Percentiles rank a stretch among this genome's conserved stretches.
Evolutionary conservation across 1,140 invertebrate genomes (phyloP).

Genomic region (Macrobrachium nipponense): DNA sequence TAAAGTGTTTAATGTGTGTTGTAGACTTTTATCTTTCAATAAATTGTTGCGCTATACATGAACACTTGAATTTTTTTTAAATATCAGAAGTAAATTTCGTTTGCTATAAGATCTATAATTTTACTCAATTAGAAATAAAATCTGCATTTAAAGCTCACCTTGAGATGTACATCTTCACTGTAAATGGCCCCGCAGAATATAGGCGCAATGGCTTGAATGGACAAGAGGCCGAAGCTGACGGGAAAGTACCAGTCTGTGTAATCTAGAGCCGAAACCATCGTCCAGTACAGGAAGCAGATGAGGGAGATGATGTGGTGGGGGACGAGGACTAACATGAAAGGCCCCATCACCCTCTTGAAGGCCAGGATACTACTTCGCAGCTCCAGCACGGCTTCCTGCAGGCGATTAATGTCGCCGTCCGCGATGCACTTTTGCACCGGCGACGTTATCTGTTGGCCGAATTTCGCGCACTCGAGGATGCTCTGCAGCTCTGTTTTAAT

Average conservation of each 20-base stretch:
- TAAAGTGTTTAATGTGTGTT: too few species aligned
- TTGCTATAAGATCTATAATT: background rate
- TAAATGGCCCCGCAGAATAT: slow-evolving; percentile 63
- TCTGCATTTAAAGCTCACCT: slow-evolving; percentile 12
- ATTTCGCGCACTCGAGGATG: slow-evolving; percentile 60
- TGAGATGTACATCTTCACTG: slow-evolving; percentile 61
- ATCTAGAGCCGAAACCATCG: slow-evolving; percentile 60
- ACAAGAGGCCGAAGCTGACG: slow-evolving; percentile 61
- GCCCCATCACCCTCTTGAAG: slow-evolving; percentile 61
- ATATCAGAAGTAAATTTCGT: background rate
- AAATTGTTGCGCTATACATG: too few species aligned
- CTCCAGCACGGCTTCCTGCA: slow-evolving; percentile 62
- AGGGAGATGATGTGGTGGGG: slow-evolving; percentile 64
- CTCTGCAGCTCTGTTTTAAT: slow-evolving; percentile 54
- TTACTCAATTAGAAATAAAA: background rate
- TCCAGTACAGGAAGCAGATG: slow-evolving; percentile 65
- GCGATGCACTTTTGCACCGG: slow-evolving; percentile 59
- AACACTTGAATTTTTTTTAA: background rate
- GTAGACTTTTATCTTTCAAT: too few species aligned
- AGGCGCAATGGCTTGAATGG: slow-evolving; percentile 61
- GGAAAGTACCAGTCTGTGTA: slow-evolving; percentile 64
- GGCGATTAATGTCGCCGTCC: slow-evolving; percentile 52
- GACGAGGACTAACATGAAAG: slow-evolving; percentile 62
- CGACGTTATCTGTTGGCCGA: slow-evolving; percentile 36
- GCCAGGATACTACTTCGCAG: slow-evolving; percentile 48